Percentiles rank a stretch among this genome's conserved stretches.
phyloP scores from a whole-genome alignment of 2,113 vertebrate species.

The Scomber japonicus region DNA sequence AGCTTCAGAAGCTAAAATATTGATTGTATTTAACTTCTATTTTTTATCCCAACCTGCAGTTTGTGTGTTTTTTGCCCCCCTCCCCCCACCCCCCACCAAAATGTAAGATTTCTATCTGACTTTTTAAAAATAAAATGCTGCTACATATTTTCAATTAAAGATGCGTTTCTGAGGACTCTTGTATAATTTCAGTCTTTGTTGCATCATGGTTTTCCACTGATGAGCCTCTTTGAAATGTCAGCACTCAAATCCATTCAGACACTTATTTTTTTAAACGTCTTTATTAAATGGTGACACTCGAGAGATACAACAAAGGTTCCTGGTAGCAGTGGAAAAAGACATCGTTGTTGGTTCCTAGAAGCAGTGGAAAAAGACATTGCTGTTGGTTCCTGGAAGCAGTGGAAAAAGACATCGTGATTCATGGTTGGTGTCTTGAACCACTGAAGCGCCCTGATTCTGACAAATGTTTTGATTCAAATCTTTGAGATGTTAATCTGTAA shows the following conservation, averaged over 20 bases:
- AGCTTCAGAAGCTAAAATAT: constrained; percentile 82
- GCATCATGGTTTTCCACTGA: background rate
- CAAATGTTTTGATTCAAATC: background rate
- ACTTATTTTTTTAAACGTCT: no score
- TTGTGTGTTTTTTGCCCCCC: constrained; percentile 48
- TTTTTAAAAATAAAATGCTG: constrained; percentile 88
- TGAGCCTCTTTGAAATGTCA: background rate
- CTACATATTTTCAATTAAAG: constrained; percentile 93
- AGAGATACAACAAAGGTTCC: no score
- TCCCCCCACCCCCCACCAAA: constrained; percentile 63
- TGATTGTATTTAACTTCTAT: constrained; percentile 80
- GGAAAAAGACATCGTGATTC: no score
- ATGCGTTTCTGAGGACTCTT: constrained; percentile 82
- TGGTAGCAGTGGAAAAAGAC: no score
- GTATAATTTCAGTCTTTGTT: background rate
- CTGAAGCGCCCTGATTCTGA: background rate
- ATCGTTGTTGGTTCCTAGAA: no score
- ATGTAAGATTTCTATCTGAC: constrained; percentile 67
- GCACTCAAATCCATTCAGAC: background rate
- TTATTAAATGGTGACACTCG: no score
- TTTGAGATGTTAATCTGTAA: background rate
- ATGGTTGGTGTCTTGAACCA: no score
- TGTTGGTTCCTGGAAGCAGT: no score
- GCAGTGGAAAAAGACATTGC: no score
- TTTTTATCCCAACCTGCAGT: constrained; percentile 46